A percentile compares a stretch with the other conserved stretches of the same genome.
Conservation (phyloP, 2,888 invertebrate species). For the Drosophila vallismaia region DNA sequence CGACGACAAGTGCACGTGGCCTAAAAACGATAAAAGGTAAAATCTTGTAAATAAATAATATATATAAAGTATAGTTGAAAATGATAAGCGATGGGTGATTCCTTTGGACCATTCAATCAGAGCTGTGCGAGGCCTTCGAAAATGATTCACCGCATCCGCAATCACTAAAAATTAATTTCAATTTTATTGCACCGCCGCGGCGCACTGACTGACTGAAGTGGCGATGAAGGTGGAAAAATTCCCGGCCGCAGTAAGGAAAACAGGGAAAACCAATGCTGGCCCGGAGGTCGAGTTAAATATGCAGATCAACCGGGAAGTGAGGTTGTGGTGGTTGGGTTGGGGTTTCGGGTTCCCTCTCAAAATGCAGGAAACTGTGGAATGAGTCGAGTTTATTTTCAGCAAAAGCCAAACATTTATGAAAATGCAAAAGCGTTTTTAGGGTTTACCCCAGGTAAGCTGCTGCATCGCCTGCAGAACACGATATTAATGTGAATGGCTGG, state of each 20-base stretch:
- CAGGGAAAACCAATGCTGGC: slow-evolving; percentile 24
- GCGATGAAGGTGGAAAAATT: slow-evolving; percentile 12
- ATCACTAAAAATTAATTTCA: slow-evolving; percentile 80
- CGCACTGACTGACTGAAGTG: background rate
- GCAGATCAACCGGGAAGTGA: slow-evolving; percentile 26
- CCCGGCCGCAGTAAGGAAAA: slow-evolving; percentile 27
- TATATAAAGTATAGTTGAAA: background rate
- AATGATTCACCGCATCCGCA: slow-evolving; percentile 69
- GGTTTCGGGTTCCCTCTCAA: background rate
- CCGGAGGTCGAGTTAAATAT: slow-evolving; percentile 38
- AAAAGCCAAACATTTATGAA: slow-evolving; percentile 72
- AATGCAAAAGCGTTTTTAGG: slow-evolving; percentile 78
- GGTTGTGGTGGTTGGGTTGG: background rate
- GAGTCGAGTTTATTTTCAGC: slow-evolving; percentile 29
- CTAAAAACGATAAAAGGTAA: slow-evolving; percentile 45
- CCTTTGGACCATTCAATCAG: slow-evolving; percentile 53
- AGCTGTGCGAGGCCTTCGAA: slow-evolving; percentile 23
- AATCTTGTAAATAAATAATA: slow-evolving; percentile 23
- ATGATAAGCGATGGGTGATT: slow-evolving; percentile 3
- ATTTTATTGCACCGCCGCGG: slow-evolving; percentile 62
- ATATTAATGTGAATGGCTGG: slow-evolving; percentile 73
- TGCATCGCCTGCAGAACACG: slow-evolving; percentile 45
- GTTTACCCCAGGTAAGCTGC: slow-evolving; percentile 77
- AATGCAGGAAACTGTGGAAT: background rate
- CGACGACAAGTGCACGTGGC: slow-evolving; percentile 15